Conservation (phyloP, 2,113 vertebrate species). For the Sprattus sprattus region DNA sequence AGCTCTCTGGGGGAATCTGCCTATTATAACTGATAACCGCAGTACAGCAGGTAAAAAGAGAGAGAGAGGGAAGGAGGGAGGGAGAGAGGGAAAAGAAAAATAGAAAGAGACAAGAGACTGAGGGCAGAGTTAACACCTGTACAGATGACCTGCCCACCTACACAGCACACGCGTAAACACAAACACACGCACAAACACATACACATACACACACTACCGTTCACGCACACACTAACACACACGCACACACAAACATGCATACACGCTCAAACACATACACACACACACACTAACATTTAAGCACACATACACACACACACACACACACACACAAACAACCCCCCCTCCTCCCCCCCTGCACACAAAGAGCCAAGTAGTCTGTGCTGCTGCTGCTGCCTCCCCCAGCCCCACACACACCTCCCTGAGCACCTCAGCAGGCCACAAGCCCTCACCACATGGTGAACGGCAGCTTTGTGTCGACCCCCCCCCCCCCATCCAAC, state of each 20-base stretch:
- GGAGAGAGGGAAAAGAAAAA: neutral
- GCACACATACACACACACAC: neutral
- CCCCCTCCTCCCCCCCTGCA: slow-evolving; percentile 64
- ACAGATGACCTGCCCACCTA: neutral
- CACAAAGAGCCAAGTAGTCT: slow-evolving; percentile 77
- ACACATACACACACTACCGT: neutral
- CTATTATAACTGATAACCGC: slow-evolving; percentile 13
- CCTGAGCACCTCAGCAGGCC: slow-evolving; percentile 62
- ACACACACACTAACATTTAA: neutral
- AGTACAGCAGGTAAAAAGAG: slow-evolving; percentile 17
- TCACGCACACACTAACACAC: neutral
- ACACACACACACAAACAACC: slow-evolving; percentile 50
- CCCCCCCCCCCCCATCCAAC: neutral
- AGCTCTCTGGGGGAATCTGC: neutral
- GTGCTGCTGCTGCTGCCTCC: slow-evolving; percentile 44
- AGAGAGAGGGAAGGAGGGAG: slow-evolving; percentile 32
- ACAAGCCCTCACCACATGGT: slow-evolving; percentile 62
- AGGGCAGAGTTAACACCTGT: neutral
- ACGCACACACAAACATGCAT: neutral
- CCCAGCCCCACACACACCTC: slow-evolving; percentile 64
- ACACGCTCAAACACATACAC: too few relatives aligned
- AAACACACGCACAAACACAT: slow-evolving; percentile 18
- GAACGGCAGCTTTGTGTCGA: slow-evolving; percentile 49
- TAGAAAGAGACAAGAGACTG: neutral
- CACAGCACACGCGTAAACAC: neutral